Conservation (phyloP, 2,888 invertebrate genomes). For the Dryadula phaetusa region DNA sequence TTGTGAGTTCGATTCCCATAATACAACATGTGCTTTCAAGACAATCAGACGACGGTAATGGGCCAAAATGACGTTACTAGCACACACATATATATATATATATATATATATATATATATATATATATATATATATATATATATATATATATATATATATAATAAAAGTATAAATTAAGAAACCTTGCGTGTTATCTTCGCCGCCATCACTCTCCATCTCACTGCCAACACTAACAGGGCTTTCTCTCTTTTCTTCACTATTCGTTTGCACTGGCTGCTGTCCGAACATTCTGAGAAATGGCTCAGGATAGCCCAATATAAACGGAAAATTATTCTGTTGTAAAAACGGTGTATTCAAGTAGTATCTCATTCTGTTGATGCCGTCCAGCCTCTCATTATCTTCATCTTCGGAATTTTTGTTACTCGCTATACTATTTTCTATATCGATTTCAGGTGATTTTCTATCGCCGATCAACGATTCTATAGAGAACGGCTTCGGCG, state of each 20-base stretch:
- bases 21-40: no score
- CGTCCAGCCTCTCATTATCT: constrained; percentile 63
- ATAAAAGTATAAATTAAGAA: not conserved
- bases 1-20: no score
- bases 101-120: no score
- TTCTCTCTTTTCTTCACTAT: constrained; percentile 70
- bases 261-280: constrained; percentile 57
- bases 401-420: constrained; percentile 74
- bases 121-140: not conserved
- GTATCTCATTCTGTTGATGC: constrained; percentile 73
- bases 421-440: constrained; percentile 58
- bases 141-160: no score
- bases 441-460: constrained; percentile 79
- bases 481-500: constrained; percentile 86
- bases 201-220: constrained; percentile 74
- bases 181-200: constrained; percentile 76
- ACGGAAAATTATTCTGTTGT: constrained; percentile 75
- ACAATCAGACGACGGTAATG: no score
- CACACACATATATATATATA: no score
- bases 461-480: constrained; percentile 84
- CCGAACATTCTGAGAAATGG: constrained; percentile 72
- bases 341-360: constrained; percentile 76
- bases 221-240: constrained; percentile 80
- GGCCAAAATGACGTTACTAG: no score
- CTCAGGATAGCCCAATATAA: constrained; percentile 75